Conservation (phyloP, 2,888 invertebrate genomes). For the Sinohyriopsis cumingii region DNA sequence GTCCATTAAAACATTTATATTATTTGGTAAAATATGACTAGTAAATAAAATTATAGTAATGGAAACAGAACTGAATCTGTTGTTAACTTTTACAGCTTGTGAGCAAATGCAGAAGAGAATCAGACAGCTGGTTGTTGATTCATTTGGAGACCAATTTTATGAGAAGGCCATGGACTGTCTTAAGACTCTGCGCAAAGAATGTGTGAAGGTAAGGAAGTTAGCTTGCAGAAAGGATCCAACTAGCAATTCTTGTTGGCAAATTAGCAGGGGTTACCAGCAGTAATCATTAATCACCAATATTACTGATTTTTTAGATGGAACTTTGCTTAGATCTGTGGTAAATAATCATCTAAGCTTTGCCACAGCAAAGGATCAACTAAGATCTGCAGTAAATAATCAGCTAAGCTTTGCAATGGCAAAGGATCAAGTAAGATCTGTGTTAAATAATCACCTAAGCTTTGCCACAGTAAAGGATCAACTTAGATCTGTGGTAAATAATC, state of each 20-base stretch:
- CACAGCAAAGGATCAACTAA: neutral
- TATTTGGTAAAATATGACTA: no score
- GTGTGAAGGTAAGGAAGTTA: conserved; percentile 54
- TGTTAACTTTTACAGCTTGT: conserved; percentile 69
- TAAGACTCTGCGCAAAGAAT: conserved; percentile 60
- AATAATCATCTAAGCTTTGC: neutral
- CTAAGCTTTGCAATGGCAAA: no score
- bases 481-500: neutral
- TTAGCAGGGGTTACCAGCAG: neutral
- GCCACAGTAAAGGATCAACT: neutral
- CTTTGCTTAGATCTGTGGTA: neutral
- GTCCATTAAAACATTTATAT: no score
- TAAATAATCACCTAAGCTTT: neutral
- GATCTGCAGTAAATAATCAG: neutral
- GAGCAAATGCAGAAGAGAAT: conserved; percentile 68
- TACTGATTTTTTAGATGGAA: neutral
- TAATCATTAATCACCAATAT: neutral
- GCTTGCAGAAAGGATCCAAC: neutral
- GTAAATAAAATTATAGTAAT: no score
- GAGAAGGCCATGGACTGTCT: conserved; percentile 70
- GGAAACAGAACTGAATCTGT: no score
- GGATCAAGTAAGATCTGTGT: neutral
- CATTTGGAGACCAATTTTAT: conserved; percentile 69
- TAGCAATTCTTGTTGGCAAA: neutral
- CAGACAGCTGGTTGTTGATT: conserved; percentile 66